These are phyloP conservation scores for Encarsia formosa DNA, from an alignment of 2,888 invertebrate genomes.

Conservation along the genomic window DNA sequence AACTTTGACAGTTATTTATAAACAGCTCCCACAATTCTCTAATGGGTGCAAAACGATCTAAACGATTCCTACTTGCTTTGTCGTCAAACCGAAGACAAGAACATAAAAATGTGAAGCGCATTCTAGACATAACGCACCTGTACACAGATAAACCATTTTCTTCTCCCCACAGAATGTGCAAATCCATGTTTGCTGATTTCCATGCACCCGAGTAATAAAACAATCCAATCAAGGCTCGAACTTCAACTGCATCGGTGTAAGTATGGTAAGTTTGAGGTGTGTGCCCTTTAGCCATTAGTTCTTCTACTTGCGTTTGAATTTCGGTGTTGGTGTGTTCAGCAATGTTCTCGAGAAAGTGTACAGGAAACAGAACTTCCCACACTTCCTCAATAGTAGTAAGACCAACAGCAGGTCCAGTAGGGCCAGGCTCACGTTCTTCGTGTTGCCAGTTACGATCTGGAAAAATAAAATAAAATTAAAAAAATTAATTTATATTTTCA, in stretches of 20 bases:
- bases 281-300: slow-evolving; percentile 1
- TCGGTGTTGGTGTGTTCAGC: slow-evolving; percentile 18
- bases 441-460: no score
- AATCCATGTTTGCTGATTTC: slow-evolving; percentile 20
- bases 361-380: slow-evolving; percentile 16
- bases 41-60: neutral
- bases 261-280: slow-evolving; percentile 21
- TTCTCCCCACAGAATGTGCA: slow-evolving; percentile 18
- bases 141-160: slow-evolving; percentile 24
- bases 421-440: slow-evolving; percentile 3
- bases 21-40: neutral
- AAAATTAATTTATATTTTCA: neutral
- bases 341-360: slow-evolving; percentile 14
- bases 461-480: neutral
- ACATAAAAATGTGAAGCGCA: slow-evolving; percentile 22
- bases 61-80: neutral
- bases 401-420: slow-evolving; percentile 8
- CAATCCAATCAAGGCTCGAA: no score
- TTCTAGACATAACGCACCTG: slow-evolving; percentile 22
- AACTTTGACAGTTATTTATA: neutral
- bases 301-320: slow-evolving; percentile 17
- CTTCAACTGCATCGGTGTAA: slow-evolving; percentile 20
- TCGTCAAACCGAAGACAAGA: slow-evolving; percentile 2
- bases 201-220: slow-evolving; percentile 18
- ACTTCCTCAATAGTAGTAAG: slow-evolving; percentile 8